Evolutionary conservation across 2,888 invertebrate species (phyloP).

Genomic region (Trachelus iudaicus): DNA sequence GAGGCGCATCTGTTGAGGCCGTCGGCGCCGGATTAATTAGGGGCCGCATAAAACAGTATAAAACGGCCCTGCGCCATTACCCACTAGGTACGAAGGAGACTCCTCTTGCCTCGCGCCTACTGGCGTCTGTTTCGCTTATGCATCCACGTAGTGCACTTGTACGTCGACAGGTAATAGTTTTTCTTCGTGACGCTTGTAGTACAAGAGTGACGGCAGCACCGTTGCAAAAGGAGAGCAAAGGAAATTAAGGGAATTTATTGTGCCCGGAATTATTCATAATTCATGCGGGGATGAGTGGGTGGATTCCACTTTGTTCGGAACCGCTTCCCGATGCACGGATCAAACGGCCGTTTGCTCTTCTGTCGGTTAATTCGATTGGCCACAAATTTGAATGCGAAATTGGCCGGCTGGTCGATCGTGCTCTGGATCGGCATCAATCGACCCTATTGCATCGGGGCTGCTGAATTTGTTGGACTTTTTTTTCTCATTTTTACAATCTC

Average conservation of each 20-base stretch:
- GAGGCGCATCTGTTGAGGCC: slow-evolving; percentile 49
- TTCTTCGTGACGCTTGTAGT: too few relatives aligned
- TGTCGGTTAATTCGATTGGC: slow-evolving; percentile 59
- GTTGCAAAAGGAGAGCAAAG: slow-evolving; percentile 15
- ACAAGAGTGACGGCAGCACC: too few relatives aligned
- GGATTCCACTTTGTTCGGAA: neutral
- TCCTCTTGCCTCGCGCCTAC: too few relatives aligned
- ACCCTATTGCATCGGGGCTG: too few relatives aligned
- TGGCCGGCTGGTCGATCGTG: slow-evolving; percentile 20
- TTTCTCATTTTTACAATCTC: too few relatives aligned
- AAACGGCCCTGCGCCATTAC: too few relatives aligned
- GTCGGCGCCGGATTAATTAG: slow-evolving; percentile 50
- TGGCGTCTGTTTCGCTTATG: too few relatives aligned
- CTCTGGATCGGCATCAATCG: too few relatives aligned
- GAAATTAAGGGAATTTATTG: slow-evolving; percentile 55
- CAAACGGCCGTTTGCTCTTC: slow-evolving; percentile 61
- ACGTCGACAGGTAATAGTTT: too few relatives aligned
- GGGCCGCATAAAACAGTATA: slow-evolving; percentile 30
- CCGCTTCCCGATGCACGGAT: slow-evolving; percentile 43
- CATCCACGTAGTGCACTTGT: too few relatives aligned
- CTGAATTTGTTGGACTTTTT: too few relatives aligned
- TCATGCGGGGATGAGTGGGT: slow-evolving; percentile 29
- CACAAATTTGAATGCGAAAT: slow-evolving; percentile 62
- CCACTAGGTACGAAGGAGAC: too few relatives aligned
- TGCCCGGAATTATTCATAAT: slow-evolving; percentile 61